Evolutionary conservation across 1,140 invertebrate genomes (phyloP).

Genomic region (Aplysia californica): DNA sequence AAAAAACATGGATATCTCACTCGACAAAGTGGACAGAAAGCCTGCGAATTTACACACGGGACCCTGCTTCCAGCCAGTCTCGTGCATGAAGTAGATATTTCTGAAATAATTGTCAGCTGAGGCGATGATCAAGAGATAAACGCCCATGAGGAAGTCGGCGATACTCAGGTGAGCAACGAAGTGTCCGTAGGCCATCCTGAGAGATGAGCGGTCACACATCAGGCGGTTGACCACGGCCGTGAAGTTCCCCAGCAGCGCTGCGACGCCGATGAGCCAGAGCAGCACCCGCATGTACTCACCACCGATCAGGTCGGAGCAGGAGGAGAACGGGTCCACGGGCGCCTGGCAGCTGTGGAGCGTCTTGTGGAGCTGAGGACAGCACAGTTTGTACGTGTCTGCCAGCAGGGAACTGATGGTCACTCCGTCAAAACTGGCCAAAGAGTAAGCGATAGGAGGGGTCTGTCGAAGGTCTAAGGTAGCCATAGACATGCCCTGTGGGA

Average conservation of each 20-base stretch:
- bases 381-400: conserved; percentile 32
- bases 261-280: conserved; percentile 37
- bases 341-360: conserved; percentile 27
- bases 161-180: conserved; percentile 48
- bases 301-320: conserved; percentile 38
- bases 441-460: neutral
- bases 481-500: neutral
- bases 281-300: conserved; percentile 20
- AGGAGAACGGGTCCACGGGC: conserved; percentile 36
- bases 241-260: conserved; percentile 41
- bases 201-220: conserved; percentile 3
- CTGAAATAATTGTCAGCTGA: conserved; percentile 44
- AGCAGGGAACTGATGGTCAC: conserved; percentile 3
- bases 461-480: neutral
- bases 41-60: conserved; percentile 46
- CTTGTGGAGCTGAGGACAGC: conserved; percentile 28
- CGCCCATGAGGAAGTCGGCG: conserved; percentile 57
- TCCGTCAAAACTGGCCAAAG: conserved; percentile 6
- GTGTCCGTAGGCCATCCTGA: conserved; percentile 18
- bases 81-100: conserved; percentile 48
- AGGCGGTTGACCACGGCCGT: conserved; percentile 35
- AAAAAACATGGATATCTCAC: conserved; percentile 48
- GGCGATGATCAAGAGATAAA: conserved; percentile 57
- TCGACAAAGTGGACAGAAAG: conserved; percentile 46
- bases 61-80: conserved; percentile 46